phyloP scores from a whole-genome alignment of 2,888 invertebrate species.

The Agrotis ipsilon region DNA sequence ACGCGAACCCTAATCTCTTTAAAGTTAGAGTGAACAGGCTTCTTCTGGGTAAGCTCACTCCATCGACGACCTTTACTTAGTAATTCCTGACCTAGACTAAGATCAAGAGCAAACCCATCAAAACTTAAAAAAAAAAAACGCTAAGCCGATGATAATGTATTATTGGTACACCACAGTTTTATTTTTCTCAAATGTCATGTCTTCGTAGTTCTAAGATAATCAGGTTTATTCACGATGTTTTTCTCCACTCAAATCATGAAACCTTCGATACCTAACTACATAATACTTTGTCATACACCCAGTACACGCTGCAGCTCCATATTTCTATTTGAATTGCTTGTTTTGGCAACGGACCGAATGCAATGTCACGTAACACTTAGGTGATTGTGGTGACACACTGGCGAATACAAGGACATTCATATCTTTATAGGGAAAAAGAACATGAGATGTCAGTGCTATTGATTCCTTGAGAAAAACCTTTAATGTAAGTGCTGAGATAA shows the following conservation, averaged over 20 bases:
- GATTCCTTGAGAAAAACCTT: background rate
- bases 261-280: background rate
- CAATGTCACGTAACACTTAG: slow-evolving; percentile 42
- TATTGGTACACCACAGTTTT: background rate
- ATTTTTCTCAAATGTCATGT: background rate
- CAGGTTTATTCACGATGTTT: background rate
- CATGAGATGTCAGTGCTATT: background rate
- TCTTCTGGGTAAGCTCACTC: too few relatives aligned
- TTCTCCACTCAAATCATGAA: background rate
- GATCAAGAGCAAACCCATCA: too few relatives aligned
- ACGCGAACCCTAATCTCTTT: too few relatives aligned
- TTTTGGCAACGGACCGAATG: slow-evolving; percentile 42
- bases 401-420: background rate
- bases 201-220: background rate
- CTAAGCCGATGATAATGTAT: background rate
- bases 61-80: too few relatives aligned
- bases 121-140: too few relatives aligned
- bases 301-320: slow-evolving; percentile 12
- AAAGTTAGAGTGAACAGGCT: too few relatives aligned
- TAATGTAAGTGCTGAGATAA: too few relatives aligned
- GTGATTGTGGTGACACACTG: slow-evolving; percentile 23
- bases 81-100: too few relatives aligned
- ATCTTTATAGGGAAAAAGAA: background rate
- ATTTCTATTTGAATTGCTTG: slow-evolving; percentile 12
- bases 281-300: background rate